A percentile compares a stretch with the other conserved stretches of the same genome.
phyloP scores from a whole-genome alignment of 1,140 invertebrate species.

The Drosophila pseudoananassae region DNA sequence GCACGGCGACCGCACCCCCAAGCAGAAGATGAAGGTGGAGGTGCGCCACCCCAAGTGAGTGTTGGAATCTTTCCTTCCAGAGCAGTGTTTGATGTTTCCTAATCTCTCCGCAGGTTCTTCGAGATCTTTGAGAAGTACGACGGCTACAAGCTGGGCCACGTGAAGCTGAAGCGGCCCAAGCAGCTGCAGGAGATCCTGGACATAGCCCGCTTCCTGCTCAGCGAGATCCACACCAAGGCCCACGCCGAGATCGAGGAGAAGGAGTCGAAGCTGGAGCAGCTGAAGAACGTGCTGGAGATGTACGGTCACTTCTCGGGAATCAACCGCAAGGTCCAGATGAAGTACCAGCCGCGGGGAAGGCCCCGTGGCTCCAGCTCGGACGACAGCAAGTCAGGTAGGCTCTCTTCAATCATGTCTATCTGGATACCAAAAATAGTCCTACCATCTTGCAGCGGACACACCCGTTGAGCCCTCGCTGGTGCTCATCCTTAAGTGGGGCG shows the following conservation, averaged over 20 bases:
- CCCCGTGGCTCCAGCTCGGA: constrained; percentile 97
- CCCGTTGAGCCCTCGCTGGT: constrained; percentile 95
- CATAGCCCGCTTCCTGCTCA: constrained; percentile 94
- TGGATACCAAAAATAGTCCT: constrained; percentile 44
- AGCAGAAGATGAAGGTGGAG: constrained; percentile 99
- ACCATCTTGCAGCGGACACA: constrained; percentile 86
- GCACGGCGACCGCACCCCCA: constrained; percentile 99
- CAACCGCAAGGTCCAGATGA: constrained; percentile 99
- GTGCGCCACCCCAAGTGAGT: constrained; percentile 98
- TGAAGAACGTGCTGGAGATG: constrained; percentile 99
- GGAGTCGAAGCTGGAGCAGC: constrained; percentile 97
- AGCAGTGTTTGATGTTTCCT: not conserved
- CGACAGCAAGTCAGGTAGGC: constrained; percentile 89
- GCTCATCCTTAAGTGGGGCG: constrained; percentile 99
- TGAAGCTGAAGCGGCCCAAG: constrained; percentile 98
- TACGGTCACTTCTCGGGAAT: constrained; percentile 99
- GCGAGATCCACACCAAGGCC: constrained; percentile 93
- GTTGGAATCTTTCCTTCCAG: not conserved
- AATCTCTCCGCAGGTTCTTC: constrained; percentile 92
- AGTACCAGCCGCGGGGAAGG: constrained; percentile 98
- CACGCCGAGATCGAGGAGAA: constrained; percentile 98
- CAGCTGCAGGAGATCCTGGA: constrained; percentile 99
- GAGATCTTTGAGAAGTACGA: constrained; percentile 99
- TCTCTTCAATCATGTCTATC: not conserved
- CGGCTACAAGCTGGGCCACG: constrained; percentile 96